Conservation (phyloP, 2,113 vertebrate species). For the Alexandromys fortis region DNA sequence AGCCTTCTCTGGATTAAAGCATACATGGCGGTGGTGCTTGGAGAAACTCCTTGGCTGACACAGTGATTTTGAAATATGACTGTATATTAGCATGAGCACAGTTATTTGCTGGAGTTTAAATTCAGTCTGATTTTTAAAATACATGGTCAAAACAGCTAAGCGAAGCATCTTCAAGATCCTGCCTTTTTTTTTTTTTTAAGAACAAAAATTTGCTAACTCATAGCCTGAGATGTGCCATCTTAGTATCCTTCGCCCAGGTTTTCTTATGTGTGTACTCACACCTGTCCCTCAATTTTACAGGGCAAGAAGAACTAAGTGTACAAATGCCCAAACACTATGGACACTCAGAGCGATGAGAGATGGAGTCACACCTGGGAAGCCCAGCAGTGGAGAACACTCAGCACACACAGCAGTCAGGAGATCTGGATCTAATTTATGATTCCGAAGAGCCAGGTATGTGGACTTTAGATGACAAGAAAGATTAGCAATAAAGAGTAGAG, state of each 20-base stretch:
- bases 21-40: background rate
- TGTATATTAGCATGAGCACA: background rate
- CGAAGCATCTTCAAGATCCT: background rate
- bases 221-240: background rate
- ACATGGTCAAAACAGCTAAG: background rate
- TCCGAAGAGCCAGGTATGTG: background rate
- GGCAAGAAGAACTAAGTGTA: background rate
- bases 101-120: background rate
- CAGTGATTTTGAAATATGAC: background rate
- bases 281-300: background rate
- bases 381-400: background rate
- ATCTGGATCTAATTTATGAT: background rate
- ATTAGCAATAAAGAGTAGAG: background rate
- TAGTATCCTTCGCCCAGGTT: background rate
- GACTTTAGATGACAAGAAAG: background rate
- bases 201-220: background rate
- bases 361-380: background rate
- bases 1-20: too few relatives aligned
- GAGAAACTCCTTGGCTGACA: background rate
- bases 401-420: background rate
- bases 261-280: background rate
- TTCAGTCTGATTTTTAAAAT: conserved; percentile 18
- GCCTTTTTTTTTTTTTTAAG: too few relatives aligned
- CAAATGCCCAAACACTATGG: background rate
- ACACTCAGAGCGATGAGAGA: background rate